Conservation (phyloP, 2,113 vertebrate species). For the Thryonomys swinderianus region DNA sequence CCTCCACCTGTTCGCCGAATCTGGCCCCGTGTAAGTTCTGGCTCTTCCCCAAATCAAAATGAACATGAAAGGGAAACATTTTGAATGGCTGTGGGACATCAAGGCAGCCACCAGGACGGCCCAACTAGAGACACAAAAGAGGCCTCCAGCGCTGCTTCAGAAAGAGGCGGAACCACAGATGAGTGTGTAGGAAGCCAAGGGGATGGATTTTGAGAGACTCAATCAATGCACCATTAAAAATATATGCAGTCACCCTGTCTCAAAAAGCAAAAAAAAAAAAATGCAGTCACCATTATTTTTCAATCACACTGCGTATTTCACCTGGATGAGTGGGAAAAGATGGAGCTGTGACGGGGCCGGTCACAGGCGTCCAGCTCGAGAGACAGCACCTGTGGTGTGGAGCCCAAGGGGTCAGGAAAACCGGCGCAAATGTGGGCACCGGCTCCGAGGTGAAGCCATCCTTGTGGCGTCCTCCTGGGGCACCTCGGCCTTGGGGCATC, state of each 20-base stretch:
- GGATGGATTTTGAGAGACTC: not conserved
- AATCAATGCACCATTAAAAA: no score
- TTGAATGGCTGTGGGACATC: not conserved
- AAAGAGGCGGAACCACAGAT: not conserved
- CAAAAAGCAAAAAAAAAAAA: no score
- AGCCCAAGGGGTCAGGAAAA: not conserved
- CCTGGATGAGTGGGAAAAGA: not conserved
- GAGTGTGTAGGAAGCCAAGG: not conserved
- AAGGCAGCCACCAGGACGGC: not conserved
- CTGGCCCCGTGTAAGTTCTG: not conserved
- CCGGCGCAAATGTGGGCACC: not conserved
- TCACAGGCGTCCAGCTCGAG: not conserved
- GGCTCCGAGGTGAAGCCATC: no score
- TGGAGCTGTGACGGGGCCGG: fast-evolving
- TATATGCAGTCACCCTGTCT: no score
- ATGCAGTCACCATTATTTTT: not conserved
- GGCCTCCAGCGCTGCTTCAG: not conserved
- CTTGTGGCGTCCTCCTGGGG: no score
- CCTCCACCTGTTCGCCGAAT: not conserved
- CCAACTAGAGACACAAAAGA: not conserved
- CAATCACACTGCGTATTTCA: not conserved
- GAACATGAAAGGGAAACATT: not conserved
- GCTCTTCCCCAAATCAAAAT: not conserved
- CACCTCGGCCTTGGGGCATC: conserved; percentile 22
- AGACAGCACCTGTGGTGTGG: not conserved